Conservation (phyloP, 2,113 vertebrate genomes). For the Sander vitreus region DNA sequence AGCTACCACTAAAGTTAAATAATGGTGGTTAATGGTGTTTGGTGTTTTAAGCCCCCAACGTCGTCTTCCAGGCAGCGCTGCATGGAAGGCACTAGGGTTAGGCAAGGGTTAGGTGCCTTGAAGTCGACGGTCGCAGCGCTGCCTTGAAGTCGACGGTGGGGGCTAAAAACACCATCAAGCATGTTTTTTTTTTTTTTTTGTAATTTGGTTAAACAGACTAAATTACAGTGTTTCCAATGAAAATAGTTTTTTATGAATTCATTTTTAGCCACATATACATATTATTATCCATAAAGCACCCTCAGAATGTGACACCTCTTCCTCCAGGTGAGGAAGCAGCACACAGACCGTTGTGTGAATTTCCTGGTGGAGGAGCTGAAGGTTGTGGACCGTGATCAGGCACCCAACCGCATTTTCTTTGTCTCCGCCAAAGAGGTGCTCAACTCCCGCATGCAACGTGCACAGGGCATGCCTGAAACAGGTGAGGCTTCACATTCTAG, state of each 20-base stretch:
- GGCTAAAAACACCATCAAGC: no score
- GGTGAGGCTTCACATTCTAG: conserved; percentile 80
- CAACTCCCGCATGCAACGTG: conserved; percentile 93
- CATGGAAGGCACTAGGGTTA: no score
- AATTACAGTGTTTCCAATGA: not conserved
- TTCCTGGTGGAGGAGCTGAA: conserved; percentile 97
- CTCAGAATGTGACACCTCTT: not conserved
- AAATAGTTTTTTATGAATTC: not conserved
- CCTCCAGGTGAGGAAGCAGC: conserved; percentile 93
- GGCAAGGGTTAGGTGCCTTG: no score
- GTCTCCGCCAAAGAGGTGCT: conserved; percentile 98
- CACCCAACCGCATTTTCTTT: conserved; percentile 94
- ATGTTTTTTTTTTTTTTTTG: no score
- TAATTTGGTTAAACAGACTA: not conserved
- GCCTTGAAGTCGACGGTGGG: no score
- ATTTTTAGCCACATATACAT: not conserved
- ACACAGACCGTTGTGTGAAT: conserved; percentile 95
- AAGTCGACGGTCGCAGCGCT: no score
- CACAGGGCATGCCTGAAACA: conserved; percentile 95
- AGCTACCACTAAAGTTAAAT: not conserved
- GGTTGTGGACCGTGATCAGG: conserved; percentile 91
- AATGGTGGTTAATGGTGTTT: no score
- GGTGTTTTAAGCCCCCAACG: no score
- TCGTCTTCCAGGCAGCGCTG: no score
- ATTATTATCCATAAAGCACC: not conserved